Evolutionary conservation across 1,140 invertebrate genomes (phyloP).

Genomic region (Amyelois transitella): DNA sequence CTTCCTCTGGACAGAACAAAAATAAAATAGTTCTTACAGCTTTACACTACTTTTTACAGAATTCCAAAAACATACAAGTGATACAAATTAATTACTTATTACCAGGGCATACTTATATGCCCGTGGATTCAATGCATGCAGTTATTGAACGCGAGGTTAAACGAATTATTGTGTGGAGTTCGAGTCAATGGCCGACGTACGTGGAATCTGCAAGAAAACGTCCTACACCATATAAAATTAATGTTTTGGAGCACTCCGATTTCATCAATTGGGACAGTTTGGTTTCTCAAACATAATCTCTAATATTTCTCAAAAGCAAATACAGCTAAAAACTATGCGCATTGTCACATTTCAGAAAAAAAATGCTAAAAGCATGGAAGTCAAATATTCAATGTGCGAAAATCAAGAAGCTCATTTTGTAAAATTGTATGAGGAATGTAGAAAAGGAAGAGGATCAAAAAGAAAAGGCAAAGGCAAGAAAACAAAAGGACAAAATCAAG

Average conservation of each 20-base stretch:
- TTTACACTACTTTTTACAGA: constrained; percentile 10
- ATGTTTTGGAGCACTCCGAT: constrained; percentile 4
- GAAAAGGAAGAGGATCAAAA: too few relatives aligned
- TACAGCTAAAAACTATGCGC: too few relatives aligned
- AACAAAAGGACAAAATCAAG: too few relatives aligned
- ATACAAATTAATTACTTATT: constrained; percentile 24
- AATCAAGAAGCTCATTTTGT: too few relatives aligned
- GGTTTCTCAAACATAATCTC: too few relatives aligned
- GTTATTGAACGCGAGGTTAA: constrained; percentile 2
- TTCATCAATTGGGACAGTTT: constrained; percentile 15
- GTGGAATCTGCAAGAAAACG: constrained; percentile 9
- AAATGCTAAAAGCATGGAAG: too few relatives aligned
- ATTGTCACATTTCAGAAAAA: too few relatives aligned
- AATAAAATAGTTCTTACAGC: constrained; percentile 16
- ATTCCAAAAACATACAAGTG: constrained; percentile 11
- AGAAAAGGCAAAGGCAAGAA: too few relatives aligned
- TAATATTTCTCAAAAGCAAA: too few relatives aligned
- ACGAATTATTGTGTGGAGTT: constrained; percentile 1
- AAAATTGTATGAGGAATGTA: too few relatives aligned
- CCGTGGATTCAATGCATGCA: constrained; percentile 11
- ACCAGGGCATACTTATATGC: constrained; percentile 19
- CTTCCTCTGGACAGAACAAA: constrained; percentile 18
- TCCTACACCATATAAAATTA: constrained; percentile 12
- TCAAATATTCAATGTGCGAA: too few relatives aligned
- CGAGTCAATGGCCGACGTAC: constrained; percentile 5